Conservation (phyloP, 2,797 vertebrate species). For the Huso huso region DNA sequence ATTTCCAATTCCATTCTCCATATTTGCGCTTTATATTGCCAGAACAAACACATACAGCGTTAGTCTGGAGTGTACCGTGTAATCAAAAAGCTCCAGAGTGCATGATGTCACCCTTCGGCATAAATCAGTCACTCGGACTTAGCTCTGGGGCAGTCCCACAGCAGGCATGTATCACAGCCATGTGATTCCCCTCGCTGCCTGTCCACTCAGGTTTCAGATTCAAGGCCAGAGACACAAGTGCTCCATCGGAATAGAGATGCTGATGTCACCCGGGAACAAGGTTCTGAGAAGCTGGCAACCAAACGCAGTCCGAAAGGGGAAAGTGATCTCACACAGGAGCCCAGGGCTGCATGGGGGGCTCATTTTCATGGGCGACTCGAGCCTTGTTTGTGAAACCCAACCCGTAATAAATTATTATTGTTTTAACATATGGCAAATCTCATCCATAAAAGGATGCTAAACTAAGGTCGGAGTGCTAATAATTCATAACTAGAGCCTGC, state of each 20-base stretch:
- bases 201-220: conserved; percentile 27
- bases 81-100: conserved; percentile 15
- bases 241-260: conserved; percentile 25
- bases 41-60: not conserved
- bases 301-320: conserved; percentile 30
- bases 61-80: not conserved
- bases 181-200: not conserved
- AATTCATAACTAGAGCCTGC: not conserved
- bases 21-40: not conserved
- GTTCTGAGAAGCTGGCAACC: conserved; percentile 18
- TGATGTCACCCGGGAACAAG: conserved; percentile 14
- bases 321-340: conserved; percentile 57
- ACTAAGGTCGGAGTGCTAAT: not conserved
- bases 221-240: conserved; percentile 49
- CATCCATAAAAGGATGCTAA: conserved; percentile 15
- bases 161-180: not conserved
- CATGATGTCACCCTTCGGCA: conserved; percentile 16
- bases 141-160: not conserved
- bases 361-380: conserved; percentile 57
- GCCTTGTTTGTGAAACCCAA: conserved; percentile 54
- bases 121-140: not conserved
- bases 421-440: conserved; percentile 62
- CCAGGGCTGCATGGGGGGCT: conserved; percentile 23
- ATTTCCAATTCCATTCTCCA: not conserved
- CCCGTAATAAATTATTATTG: conserved; percentile 42